Evolutionary conservation across 2,888 invertebrate genomes (phyloP), one percentile per base, ranked within the genome.

Genomic region (Melitaea athalia): DNA sequence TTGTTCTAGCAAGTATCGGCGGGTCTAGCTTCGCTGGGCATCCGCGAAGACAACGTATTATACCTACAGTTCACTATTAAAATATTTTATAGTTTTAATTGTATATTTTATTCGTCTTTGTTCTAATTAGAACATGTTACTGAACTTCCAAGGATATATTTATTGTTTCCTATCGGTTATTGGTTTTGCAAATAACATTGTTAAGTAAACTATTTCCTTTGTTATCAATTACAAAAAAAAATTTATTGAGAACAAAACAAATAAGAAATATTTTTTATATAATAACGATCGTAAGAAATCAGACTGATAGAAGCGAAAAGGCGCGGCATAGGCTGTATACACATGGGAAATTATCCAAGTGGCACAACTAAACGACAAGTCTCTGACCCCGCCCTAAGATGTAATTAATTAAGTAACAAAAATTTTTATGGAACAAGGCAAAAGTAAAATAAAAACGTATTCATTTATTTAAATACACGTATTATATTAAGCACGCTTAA

Each of bases 331-430:
- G 84, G 85, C 85, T 74, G 77, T 78, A 81, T 79, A 73, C 89
- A 83, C 88, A 78, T 80, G 91, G 91, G 91, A 92, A 92, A 91
- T 92, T 85, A 89, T 77, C 79, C 73, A 85, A 91, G 86, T 89
- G 87, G 81, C 80, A 79, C 72, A 72, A 77, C 72, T 71, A 74
- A 75, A 74, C 72, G 61, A 57, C 57, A 82, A 83, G 84, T 84
- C 82, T 82, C 76, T 79, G 76, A 75, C 85, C 77, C 75, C 88
- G 77, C 89, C 88, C 88, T 88, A 91, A 91, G 91, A 91, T 86
- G 77, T 85, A 87, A 89, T 90, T 88, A 88, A 89, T 90, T 87
- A 87, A 86, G 38, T 53, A 55, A 72, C 59, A 57, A 10, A 12
- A 49, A 49, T 55, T 53, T 61, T 42, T 14, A 57, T 42, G 24